phyloP scores from a whole-genome alignment of 2,113 vertebrate species.

The Salvator merianae region DNA sequence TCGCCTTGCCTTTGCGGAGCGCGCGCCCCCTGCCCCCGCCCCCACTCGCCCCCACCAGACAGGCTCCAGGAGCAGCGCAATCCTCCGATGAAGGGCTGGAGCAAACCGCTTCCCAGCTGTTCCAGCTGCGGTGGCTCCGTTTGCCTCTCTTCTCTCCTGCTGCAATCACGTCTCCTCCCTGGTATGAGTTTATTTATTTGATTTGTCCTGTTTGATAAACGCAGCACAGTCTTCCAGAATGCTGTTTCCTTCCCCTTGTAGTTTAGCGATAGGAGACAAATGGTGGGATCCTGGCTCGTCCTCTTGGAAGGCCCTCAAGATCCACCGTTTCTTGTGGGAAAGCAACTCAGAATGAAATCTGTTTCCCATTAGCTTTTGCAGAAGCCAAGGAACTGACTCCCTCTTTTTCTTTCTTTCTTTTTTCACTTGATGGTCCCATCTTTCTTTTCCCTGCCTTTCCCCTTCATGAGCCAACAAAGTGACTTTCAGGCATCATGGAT shows the following conservation, averaged over 20 bases:
- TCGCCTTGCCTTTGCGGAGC: neutral
- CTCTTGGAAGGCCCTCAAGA: slow-evolving; percentile 15
- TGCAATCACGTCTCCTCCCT: neutral
- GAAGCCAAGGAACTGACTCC: neutral
- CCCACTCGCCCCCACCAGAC: neutral
- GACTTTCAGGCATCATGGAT: too few relatives aligned
- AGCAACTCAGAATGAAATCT: slow-evolving; percentile 44
- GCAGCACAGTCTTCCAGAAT: slow-evolving; percentile 44
- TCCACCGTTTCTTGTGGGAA: slow-evolving; percentile 38
- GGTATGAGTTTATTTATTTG: slow-evolving; percentile 28
- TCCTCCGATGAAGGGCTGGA: fast-evolving
- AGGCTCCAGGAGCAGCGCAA: neutral
- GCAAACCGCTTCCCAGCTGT: slow-evolving; percentile 56
- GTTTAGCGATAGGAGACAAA: neutral
- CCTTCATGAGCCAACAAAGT: neutral
- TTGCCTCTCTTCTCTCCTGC: neutral
- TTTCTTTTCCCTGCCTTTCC: too few relatives aligned
- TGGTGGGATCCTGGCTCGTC: neutral
- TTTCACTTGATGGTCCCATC: neutral
- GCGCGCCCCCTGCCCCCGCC: neutral
- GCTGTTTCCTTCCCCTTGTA: neutral
- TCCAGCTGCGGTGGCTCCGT: too few relatives aligned
- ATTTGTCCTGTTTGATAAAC: slow-evolving; percentile 57
- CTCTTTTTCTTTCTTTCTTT: neutral
- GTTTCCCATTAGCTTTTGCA: slow-evolving; percentile 25